Base-by-base conservation (phyloP, 2,888 invertebrate species). In the Agonopterix arenella region DNA sequence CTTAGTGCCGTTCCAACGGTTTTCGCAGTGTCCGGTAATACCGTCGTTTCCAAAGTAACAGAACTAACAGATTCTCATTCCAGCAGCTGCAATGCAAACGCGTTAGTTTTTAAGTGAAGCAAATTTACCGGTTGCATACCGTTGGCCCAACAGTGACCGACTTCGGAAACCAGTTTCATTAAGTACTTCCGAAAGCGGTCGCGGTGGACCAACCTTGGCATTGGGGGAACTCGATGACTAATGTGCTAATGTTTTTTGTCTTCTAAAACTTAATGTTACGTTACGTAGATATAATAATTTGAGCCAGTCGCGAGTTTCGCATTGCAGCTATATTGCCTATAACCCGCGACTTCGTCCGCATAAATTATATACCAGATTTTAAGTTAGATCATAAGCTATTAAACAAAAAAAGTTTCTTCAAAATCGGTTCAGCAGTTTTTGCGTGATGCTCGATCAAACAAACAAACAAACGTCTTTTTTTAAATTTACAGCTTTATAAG, bases 161-260 rank as follows among this genome's bases (percentile, higher is more conserved):
- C 70, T 60, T 63, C 57, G 53, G 52, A 63, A 77, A 82, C 84
- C 76, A 67, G 84, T 84, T 84, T 66, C 28, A 28, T 28, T 28
- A 28, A 44, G 60, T 54, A 55, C 13, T 11, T 28, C 64, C 60
- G 69, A 77, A 77, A 67, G 64, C 57, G 64, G 55, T 50, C 45
- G 45, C 56, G 57, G 57, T 61, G 58, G 58, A 28, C 9, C 54
- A 76, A 74, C 85, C 86, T 86, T 86, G 86, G 83, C 85, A 86
- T 80, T 85, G 88, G 67, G 70, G 70, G 65, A 72, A 68, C 68
- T 59, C 70, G 68, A 66, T 82, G 83, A 82, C 73, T 80, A 79
- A 83, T 69, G 55, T 64, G 54, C 40, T 28, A 28, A 40, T 40
- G 40, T n/a, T 40, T 40, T 40, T 40, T 40, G 8, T n/a, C 10